These are phyloP conservation scores for Cecropterus lyciades DNA, from an alignment of 1,140 invertebrate genomes.

Conservation along the genomic window DNA sequence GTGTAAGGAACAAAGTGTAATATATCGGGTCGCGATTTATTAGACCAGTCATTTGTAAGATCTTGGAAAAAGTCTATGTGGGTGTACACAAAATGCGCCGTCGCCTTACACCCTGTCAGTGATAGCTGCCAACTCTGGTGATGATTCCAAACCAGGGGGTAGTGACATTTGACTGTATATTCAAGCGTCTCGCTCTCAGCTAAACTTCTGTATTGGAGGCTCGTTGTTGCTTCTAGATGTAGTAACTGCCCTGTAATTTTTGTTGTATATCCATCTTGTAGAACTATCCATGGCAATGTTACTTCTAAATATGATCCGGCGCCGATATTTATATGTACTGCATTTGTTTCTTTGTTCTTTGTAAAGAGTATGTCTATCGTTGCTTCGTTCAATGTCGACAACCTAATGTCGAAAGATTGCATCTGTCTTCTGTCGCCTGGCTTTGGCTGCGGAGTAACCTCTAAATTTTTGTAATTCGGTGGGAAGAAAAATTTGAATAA, in stretches of 20 bases:
- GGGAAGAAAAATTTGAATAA: slow-evolving; percentile 99
- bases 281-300: slow-evolving; percentile 96
- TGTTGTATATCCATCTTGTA: slow-evolving; percentile 93
- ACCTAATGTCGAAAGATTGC: slow-evolving; percentile 96
- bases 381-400: slow-evolving; percentile 95
- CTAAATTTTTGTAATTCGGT: slow-evolving; percentile 91
- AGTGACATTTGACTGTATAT: slow-evolving; percentile 94
- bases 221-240: slow-evolving; percentile 97
- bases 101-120: slow-evolving; percentile 97
- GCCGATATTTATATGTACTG: slow-evolving; percentile 96
- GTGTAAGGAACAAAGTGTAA: slow-evolving; percentile 98
- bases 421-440: slow-evolving; percentile 95
- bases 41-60: slow-evolving; percentile 98
- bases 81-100: slow-evolving; percentile 95
- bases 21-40: slow-evolving; percentile 95
- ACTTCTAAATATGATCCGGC: slow-evolving; percentile 97
- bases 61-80: slow-evolving; percentile 98
- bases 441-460: slow-evolving; percentile 90
- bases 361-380: slow-evolving; percentile 98
- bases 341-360: slow-evolving; percentile 98
- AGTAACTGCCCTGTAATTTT: slow-evolving; percentile 96
- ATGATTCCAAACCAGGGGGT: slow-evolving; percentile 97
- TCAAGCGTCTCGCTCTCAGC: slow-evolving; percentile 97
- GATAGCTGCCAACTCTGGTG: slow-evolving; percentile 96
- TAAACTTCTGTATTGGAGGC: slow-evolving; percentile 95